Percentiles rank a stretch among this genome's conserved stretches.
phyloP scores from a whole-genome alignment of 2,113 vertebrate genomes.

The Lophura nycthemera region DNA sequence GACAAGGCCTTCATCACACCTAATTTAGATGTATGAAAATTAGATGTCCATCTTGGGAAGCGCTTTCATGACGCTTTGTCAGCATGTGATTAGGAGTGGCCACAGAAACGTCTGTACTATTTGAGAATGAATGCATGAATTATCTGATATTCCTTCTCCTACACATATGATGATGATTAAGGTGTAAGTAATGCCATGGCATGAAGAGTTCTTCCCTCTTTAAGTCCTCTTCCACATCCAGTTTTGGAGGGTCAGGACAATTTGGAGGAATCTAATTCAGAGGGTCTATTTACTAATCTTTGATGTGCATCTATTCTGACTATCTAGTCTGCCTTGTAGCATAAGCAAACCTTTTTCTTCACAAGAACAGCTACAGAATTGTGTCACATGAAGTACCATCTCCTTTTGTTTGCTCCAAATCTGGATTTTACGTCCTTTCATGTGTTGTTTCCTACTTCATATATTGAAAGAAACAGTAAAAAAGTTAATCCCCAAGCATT shows the following conservation, averaged over 20 bases:
- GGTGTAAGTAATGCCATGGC: not conserved
- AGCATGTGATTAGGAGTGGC: not conserved
- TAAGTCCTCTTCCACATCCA: not conserved
- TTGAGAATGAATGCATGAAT: not conserved
- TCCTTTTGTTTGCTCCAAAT: not conserved
- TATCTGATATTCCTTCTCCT: not conserved
- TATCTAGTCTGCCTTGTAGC: not conserved
- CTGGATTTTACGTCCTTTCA: not conserved
- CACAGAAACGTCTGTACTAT: not conserved
- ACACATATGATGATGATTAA: not conserved
- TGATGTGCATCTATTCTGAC: not conserved
- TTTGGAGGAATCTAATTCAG: not conserved
- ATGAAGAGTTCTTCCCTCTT: not conserved
- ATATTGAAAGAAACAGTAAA: not conserved
- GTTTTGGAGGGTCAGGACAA: not conserved
- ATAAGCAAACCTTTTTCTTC: not conserved
- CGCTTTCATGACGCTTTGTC: not conserved
- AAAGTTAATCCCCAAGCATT: not conserved
- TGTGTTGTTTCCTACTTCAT: not conserved
- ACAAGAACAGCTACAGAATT: not conserved
- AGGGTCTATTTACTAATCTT: not conserved
- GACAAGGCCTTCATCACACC: not conserved
- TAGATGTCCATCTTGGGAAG: not conserved
- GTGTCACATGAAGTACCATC: not conserved
- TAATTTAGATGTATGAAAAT: not conserved